A percentile compares a stretch with the other conserved stretches of the same genome.
These are phyloP conservation scores for Synodontis membranacea DNA, from an alignment of 2,113 vertebrate genomes.

Conservation along the genomic window DNA sequence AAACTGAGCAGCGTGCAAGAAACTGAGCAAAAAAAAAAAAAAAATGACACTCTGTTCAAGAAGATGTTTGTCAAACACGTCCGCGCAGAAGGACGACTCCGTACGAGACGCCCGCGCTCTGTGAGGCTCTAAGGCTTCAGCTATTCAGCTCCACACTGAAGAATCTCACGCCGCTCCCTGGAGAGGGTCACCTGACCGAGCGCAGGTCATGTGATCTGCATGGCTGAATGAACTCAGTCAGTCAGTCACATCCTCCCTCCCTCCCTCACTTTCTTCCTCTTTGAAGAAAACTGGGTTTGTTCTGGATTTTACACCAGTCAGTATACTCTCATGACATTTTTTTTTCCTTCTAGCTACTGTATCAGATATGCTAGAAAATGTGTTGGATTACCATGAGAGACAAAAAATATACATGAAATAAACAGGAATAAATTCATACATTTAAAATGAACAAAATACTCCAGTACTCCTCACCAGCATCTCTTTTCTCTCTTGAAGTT, in stretches of 20 bases:
- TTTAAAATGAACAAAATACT: neutral
- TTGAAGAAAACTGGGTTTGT: neutral
- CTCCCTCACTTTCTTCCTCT: neutral
- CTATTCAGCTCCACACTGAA: conserved; percentile 16
- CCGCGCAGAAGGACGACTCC: neutral
- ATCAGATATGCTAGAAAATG: neutral
- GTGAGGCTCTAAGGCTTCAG: neutral
- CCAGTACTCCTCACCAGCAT: neutral
- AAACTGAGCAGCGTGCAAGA: neutral
- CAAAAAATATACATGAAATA: neutral
- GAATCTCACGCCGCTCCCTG: conserved; percentile 32
- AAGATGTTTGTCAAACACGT: neutral
- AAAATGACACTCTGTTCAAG: neutral
- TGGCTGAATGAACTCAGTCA: conserved; percentile 9
- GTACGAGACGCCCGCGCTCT: neutral
- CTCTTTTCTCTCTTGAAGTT: neutral
- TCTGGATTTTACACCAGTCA: neutral
- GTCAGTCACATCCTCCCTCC: conserved; percentile 13
- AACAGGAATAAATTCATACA: neutral
- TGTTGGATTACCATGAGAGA: neutral
- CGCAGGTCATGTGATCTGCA: conserved; percentile 35
- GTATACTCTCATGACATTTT: no score
- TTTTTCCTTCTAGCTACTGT: no score
- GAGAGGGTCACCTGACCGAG: conserved; percentile 32
- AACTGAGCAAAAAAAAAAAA: neutral